Evolutionary conservation across 2,888 invertebrate genomes (phyloP), one percentile per base, ranked within the genome.

Genomic region (Carabus problematicus): DNA sequence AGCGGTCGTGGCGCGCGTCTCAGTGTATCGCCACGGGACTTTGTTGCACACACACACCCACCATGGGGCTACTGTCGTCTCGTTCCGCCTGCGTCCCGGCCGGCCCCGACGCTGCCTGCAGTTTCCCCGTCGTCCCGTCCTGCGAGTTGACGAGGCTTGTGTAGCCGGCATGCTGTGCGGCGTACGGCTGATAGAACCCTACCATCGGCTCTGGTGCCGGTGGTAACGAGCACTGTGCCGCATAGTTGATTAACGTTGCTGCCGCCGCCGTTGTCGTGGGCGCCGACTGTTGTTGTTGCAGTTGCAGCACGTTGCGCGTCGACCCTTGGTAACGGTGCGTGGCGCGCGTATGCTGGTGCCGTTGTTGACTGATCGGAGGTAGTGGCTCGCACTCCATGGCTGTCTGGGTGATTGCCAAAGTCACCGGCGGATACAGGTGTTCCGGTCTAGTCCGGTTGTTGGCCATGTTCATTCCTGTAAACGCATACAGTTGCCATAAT

Each of bases 1-100:
- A 12, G 16, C 52, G 7, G 3, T 29, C 3, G 29, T 29, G 29
- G 29, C 12, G 43, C 8, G 55, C 14, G 61, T 12, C 39, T 85
- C 84, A 90, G 84, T 95, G 95, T 82, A 95, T 95, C 82, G 93
- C 94, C 79, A 95, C 95, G 77, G 95, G 94, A 85, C 93, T 93
- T 85, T 95, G 94, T 84, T 93, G 93, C 80, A 94, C 91, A 84
- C 94, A 94, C 76, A 94, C 94, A 73, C 91, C 93, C 78, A 94
- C 91, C 92, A 95, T 92, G 75, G 92, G 91, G 77, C 91, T 91
- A 6, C 29, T 29, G 78, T 91, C 91, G 75, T 90, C 90, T 74
- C 87, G 82, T 74, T 86, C 86, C 76, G 83, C 74, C 81, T 82
- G 70, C 76, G 78, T 64, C 77, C 74, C 64, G 77, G 75, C 70